Conservation (phyloP, 2,797 vertebrate genomes). For the Argyrosomus regius region DNA sequence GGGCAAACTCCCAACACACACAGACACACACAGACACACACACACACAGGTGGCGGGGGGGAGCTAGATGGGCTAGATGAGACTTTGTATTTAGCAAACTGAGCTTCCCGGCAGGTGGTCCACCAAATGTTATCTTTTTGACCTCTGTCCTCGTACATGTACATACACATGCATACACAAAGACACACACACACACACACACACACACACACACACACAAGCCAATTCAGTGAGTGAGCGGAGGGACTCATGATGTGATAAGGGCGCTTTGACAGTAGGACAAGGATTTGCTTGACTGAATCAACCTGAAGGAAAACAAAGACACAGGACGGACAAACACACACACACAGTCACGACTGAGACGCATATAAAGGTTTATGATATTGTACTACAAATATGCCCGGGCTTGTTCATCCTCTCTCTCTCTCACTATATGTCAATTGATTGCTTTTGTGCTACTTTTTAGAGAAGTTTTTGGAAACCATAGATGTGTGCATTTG, state of each 20-base stretch:
- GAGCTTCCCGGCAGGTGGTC: conserved; percentile 82
- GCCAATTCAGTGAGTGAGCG: conserved; percentile 54
- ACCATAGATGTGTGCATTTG: neutral
- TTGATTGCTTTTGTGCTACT: neutral
- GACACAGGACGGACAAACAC: neutral
- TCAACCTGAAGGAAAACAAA: conserved; percentile 45
- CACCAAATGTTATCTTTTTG: conserved; percentile 82
- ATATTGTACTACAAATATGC: neutral
- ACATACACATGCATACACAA: conserved; percentile 34
- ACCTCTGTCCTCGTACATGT: conserved; percentile 71
- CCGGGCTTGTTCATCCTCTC: neutral
- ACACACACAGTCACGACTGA: neutral
- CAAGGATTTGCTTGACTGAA: conserved; percentile 65
- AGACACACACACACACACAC: conserved; percentile 19
- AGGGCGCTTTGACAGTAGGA: conserved; percentile 56
- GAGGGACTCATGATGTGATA: conserved; percentile 60
- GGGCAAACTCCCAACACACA: conserved; percentile 27
- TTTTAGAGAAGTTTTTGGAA: neutral
- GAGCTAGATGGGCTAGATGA: conserved; percentile 62
- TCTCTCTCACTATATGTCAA: neutral
- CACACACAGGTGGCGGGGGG: neutral
- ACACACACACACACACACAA: conserved; percentile 17
- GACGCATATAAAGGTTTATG: neutral
- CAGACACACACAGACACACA: conserved; percentile 29
- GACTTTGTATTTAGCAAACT: conserved; percentile 74